Conservation (phyloP, 2,113 vertebrate genomes). For the Todiramphus saurophagus region DNA sequence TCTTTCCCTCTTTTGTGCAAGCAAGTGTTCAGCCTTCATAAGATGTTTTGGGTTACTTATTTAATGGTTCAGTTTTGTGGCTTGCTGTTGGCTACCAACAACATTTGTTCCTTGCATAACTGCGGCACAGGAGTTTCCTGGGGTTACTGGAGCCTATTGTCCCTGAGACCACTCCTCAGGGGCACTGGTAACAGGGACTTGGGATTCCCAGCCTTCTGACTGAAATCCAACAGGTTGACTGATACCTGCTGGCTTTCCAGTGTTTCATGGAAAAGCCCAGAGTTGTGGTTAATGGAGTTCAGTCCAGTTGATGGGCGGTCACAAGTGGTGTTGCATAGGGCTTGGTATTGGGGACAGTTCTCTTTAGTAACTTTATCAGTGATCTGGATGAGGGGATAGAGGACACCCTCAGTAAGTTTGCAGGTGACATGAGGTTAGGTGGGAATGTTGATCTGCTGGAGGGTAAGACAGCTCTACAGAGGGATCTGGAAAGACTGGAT, state of each 20-base stretch:
- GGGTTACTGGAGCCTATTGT: not conserved
- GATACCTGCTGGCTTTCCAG: not conserved
- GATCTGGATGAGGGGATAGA: not conserved
- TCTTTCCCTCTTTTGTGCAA: not conserved
- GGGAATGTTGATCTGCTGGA: not conserved
- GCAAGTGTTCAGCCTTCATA: not conserved
- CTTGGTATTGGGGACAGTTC: not conserved
- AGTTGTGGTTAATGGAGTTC: too few species aligned
- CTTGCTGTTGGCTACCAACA: not conserved
- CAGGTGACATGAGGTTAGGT: not conserved
- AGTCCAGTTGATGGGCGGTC: not conserved
- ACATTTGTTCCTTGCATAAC: not conserved
- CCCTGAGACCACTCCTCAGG: not conserved
- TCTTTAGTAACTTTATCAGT: not conserved
- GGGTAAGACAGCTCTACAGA: too few species aligned
- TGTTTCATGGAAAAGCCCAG: not conserved
- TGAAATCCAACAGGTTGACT: not conserved
- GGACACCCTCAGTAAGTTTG: not conserved
- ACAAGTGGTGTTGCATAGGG: not conserved
- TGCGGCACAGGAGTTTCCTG: not conserved
- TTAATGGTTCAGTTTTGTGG: not conserved
- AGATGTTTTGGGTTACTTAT: not conserved
- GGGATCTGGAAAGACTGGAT: too few species aligned
- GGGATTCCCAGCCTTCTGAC: not conserved
- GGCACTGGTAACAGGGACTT: not conserved